Evolutionary conservation across 2,888 invertebrate genomes (phyloP), one percentile per base, ranked within the genome.

Genomic region (Epicampocera succincta): DNA sequence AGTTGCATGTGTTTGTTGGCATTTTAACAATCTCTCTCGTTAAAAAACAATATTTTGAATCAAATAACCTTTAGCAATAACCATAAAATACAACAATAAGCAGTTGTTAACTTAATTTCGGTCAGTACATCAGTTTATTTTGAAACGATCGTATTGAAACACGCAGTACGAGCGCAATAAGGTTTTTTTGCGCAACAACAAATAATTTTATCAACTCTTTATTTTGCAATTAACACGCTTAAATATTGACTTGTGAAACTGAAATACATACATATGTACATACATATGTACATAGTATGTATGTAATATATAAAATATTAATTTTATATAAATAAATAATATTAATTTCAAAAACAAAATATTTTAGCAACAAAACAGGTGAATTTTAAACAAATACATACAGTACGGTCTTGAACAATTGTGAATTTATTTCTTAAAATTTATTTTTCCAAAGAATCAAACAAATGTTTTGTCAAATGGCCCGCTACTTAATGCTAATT

Each of bases 101-200:
- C 29, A 33, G 19, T 72, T 77, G 15, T 65, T 44, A 72, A 66
- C 58, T 78, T 65, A 66, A 65, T 71, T 72, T 46, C 9, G 50
- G 54, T n/a, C 29, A 52, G 50, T 29, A 56, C 6, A 13, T 75
- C 73, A 82, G 69, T 78, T 63, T 29, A 52, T 74, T 69, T 29
- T 33, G 63, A 78, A 78, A 74, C 60, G 74, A 60, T 54, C 63
- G 40, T 25, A 61, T 46, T 78, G 12, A 78, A 81, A 38, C 46
- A 61, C 69, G 48, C 58, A 56, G 15, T 19, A 15, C 19, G 12
- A 9, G n/a, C 65, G 65, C 52, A 71, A 54, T 33, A 33, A 33
- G 2, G 8, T 6, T 17, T 80, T 66, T 46, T 17, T 50, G 11
- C 29, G 13, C 46, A 56, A 54, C 38, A 42, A 11, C 19, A 61